These are phyloP conservation scores for Acrossocheilus wenchowensis DNA, from an alignment of 2,797 vertebrate genomes.

Conservation along the genomic window DNA sequence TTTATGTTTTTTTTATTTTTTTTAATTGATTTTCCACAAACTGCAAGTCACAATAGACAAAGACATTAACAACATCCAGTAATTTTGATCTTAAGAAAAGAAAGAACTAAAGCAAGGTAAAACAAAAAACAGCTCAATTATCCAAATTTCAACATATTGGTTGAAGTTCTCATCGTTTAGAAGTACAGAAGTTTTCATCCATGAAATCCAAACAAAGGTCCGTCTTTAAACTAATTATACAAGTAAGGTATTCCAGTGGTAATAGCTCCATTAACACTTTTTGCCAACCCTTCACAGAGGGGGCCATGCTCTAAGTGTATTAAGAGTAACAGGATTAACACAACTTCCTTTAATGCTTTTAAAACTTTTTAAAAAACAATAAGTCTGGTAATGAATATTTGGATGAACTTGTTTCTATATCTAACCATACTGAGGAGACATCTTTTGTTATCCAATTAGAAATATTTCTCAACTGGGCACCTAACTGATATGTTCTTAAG, in stretches of 20 bases:
- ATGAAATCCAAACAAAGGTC: background rate
- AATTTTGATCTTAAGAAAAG: background rate
- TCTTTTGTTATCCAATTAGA: conserved; percentile 18
- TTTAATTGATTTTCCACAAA: background rate
- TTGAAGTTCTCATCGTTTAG: background rate
- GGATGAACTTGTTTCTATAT: conserved; percentile 8
- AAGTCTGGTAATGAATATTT: background rate
- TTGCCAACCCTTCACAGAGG: too few species aligned
- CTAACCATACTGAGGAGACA: conserved; percentile 12
- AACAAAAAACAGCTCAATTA: background rate
- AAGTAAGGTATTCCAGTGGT: conserved; percentile 39
- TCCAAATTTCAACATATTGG: background rate
- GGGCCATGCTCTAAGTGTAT: background rate
- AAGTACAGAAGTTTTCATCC: background rate
- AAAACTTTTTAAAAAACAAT: background rate
- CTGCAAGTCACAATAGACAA: background rate
- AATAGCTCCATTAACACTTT: too few species aligned
- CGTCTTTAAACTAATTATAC: conserved; percentile 16
- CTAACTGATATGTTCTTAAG: conserved; percentile 26
- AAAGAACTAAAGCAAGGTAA: too few species aligned
- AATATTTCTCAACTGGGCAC: conserved; percentile 39
- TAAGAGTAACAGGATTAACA: background rate
- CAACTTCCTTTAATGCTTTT: background rate
- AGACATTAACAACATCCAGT: background rate
- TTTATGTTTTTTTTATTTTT: too few species aligned